phyloP scores from a whole-genome alignment of 2,113 vertebrate genomes.

The Hystrix cristata region DNA sequence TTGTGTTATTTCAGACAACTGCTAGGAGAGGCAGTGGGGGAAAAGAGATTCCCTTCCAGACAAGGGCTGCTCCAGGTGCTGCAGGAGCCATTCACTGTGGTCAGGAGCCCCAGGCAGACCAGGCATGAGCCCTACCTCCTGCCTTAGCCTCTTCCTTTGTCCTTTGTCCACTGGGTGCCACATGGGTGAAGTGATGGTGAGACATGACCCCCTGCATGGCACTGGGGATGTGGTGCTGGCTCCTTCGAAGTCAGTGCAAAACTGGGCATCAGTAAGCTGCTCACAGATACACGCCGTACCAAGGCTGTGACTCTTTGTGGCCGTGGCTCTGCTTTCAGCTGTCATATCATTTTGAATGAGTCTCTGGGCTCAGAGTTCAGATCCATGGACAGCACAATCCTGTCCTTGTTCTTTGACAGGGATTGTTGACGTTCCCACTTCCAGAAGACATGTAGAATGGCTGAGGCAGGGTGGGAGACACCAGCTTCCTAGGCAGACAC shows the following conservation, averaged over 20 bases:
- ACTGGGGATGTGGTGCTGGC: background rate
- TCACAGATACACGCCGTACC: background rate
- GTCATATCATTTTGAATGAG: background rate
- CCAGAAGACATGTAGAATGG: no score
- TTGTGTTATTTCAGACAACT: background rate
- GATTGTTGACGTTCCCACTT: background rate
- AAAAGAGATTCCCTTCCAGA: background rate
- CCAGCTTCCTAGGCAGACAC: background rate
- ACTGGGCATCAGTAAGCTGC: background rate
- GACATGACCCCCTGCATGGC: background rate
- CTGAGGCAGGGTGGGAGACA: background rate
- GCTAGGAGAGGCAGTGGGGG: background rate
- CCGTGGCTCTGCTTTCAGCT: background rate
- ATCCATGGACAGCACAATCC: background rate
- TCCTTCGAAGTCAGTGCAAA: background rate
- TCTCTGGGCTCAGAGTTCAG: background rate
- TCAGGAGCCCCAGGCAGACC: background rate
- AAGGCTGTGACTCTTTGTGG: background rate
- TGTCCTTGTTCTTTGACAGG: background rate
- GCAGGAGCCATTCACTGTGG: background rate
- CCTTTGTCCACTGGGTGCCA: background rate
- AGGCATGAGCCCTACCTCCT: background rate
- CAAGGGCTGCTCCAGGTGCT: background rate
- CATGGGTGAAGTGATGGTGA: background rate
- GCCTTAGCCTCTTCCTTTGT: background rate